Percentiles rank a stretch among this genome's conserved stretches.
These are phyloP conservation scores for Dynastes maya DNA, from an alignment of 2,888 invertebrate genomes.

Conservation along the genomic window DNA sequence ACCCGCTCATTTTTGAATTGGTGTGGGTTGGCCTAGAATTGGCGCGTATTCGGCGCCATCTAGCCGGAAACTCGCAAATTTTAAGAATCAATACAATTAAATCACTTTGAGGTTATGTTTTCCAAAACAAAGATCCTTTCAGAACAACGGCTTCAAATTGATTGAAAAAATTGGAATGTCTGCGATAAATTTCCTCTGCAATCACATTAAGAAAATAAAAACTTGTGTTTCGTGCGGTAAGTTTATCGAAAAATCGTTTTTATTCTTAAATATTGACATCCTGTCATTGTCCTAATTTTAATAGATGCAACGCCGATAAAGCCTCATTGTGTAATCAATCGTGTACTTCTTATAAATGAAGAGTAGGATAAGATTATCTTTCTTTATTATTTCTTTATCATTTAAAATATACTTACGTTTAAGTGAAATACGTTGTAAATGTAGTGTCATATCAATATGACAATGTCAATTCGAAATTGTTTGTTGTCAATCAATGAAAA, in stretches of 20 bases:
- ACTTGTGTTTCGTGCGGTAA: constrained; percentile 32
- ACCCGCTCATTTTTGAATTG: too few species aligned
- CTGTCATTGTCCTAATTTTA: constrained; percentile 5
- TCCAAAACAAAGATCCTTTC: constrained; percentile 23
- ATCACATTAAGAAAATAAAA: constrained; percentile 20
- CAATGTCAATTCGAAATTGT: too few species aligned
- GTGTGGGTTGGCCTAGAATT: too few species aligned
- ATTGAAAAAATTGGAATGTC: constrained; percentile 2
- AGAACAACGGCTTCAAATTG: background rate
- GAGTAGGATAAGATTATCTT: background rate
- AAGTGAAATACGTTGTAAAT: too few species aligned
- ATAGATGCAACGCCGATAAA: background rate
- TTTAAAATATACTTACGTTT: background rate
- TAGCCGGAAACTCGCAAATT: background rate
- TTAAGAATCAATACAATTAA: constrained; percentile 7
- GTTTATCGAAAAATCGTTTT: background rate
- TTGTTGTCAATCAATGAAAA: background rate
- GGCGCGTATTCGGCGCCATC: background rate
- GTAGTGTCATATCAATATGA: too few species aligned
- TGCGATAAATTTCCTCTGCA: constrained; percentile 15
- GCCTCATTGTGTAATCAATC: background rate
- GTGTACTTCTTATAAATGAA: background rate
- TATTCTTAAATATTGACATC: background rate
- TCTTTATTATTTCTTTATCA: background rate
- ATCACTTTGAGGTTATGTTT: constrained; percentile 20